Base-by-base conservation (phyloP, 2,888 invertebrate genomes). In the Drosophila sordidapex region DNA sequence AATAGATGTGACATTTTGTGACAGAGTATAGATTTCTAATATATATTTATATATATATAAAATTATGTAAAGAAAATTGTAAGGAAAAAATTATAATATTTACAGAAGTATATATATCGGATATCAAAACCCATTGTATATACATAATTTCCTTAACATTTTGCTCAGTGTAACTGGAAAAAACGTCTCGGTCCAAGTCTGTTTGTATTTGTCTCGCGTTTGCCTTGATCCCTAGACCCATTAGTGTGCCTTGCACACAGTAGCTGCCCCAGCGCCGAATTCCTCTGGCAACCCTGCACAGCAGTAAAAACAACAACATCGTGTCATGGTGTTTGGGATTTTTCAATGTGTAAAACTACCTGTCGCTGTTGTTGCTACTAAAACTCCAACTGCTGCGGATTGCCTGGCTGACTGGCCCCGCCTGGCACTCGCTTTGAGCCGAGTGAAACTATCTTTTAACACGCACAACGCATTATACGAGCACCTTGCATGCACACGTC, bases 381-480 rank as follows among this genome's bases (percentile, higher is more conserved):
- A 83, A 87, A 86, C 69, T 65, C 40, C 52, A 58, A 70, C 77
- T 48, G 29, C 43, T 74, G 46, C 57, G 35, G 68, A 49, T 56
- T 29, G 49, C n/a, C 36, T 62, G 68, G 61, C 59, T 64, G 77
- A 52, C 63, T 82, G 61, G 38, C 56, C 51, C 65, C 67, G 79
- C 67, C 56, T 73, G 82, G 88, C 73, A 72, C 74, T 73, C 29
- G 74, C 76, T 74, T 79, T 90, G 82, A 90, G 87, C 89, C 63
- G 64, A 76, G 89, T 82, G 84, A 88, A 90, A 88, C 87, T 88
- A 90, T 90, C 87, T 88, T 90, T 88, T 89, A 88, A 89, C 87
- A 88, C 87, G 87, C 87, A 88, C 87, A 78, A 83, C 89, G 89
- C 90, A 89, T 86, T 86, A 86, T 85, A 86, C 88, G 88, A 86